Evolutionary conservation across 2,888 invertebrate genomes (phyloP).

Genomic region (Plusia festucae): DNA sequence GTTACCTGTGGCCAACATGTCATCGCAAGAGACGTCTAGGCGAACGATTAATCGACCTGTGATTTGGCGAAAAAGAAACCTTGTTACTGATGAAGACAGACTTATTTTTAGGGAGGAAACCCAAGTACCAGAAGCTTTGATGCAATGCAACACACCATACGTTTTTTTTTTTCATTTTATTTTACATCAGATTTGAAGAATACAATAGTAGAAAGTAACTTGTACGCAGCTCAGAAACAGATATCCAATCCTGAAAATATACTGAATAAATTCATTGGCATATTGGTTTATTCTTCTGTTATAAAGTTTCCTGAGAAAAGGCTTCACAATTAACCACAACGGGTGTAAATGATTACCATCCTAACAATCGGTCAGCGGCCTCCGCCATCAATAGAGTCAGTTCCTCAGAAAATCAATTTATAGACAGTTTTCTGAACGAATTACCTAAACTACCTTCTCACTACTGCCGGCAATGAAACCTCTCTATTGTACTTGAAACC

Average conservation of each 20-base stretch:
- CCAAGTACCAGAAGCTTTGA: conserved; percentile 59
- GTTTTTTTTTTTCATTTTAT: conserved; percentile 60
- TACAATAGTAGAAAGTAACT: conserved; percentile 62
- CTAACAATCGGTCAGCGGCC: background rate
- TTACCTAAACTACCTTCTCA: background rate
- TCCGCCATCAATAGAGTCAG: background rate
- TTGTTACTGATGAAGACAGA: conserved; percentile 61
- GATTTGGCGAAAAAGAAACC: conserved; percentile 65
- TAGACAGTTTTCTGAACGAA: background rate
- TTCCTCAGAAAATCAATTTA: background rate
- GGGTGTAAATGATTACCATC: background rate
- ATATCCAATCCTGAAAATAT: conserved; percentile 62
- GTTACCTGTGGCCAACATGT: too few relatives aligned
- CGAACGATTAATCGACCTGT: conserved; percentile 63
- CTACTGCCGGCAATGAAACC: background rate
- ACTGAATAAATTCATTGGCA: conserved; percentile 62
- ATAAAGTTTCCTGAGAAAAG: conserved; percentile 53
- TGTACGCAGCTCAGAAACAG: conserved; percentile 63
- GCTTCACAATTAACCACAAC: background rate
- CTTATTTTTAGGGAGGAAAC: conserved; percentile 62
- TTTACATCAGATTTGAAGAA: conserved; percentile 62
- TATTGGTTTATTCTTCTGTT: conserved; percentile 61
- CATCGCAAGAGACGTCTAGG: conserved; percentile 61
- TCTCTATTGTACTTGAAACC: background rate
- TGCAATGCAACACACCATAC: conserved; percentile 58